phyloP scores from a whole-genome alignment of 2,888 invertebrate genomes.

The Xestia xanthographa region DNA sequence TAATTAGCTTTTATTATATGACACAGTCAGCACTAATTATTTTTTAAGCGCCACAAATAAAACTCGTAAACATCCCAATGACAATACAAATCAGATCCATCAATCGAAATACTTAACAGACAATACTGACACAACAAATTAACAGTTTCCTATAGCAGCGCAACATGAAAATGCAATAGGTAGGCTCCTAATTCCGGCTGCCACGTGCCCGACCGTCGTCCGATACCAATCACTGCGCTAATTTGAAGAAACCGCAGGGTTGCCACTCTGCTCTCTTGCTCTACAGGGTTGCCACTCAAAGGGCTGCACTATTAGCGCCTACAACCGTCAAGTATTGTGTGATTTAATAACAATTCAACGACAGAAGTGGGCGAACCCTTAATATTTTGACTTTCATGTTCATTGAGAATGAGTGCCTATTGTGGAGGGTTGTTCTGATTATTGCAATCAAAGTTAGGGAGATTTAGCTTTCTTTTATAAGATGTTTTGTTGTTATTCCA shows the following conservation, averaged over 20 bases:
- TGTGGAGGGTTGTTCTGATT: slow-evolving; percentile 10
- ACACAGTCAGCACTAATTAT: neutral
- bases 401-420: slow-evolving; percentile 34
- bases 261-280: slow-evolving; percentile 50
- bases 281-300: slow-evolving; percentile 46
- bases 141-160: slow-evolving; percentile 37
- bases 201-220: slow-evolving; percentile 68
- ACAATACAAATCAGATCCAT: neutral
- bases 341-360: slow-evolving; percentile 66
- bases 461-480: slow-evolving; percentile 11
- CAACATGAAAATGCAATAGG: slow-evolving; percentile 58
- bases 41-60: neutral
- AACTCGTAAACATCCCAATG: neutral
- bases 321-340: slow-evolving; percentile 64
- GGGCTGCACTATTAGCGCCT: slow-evolving; percentile 59
- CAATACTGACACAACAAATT: slow-evolving; percentile 24
- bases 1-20: neutral
- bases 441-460: neutral
- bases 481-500: neutral
- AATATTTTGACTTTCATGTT: slow-evolving; percentile 63
- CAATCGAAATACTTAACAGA: slow-evolving; percentile 18
- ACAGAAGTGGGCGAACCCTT: slow-evolving; percentile 63
- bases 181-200: slow-evolving; percentile 56
- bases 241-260: slow-evolving; percentile 68
- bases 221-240: slow-evolving; percentile 70